Conservation (phyloP, 2,888 invertebrate genomes). For the Pandemis corylana region DNA sequence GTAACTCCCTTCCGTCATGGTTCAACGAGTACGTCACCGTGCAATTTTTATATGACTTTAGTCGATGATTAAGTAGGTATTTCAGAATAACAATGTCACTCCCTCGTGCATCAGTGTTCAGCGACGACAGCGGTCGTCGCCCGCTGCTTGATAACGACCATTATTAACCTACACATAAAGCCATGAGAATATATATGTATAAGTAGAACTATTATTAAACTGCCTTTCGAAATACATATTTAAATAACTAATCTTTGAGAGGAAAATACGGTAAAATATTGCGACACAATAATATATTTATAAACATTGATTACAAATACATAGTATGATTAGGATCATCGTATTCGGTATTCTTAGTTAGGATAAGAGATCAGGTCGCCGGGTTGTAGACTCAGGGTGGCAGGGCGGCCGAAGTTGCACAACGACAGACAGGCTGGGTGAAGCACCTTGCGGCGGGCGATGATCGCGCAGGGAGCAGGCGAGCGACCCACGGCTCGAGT, state of each 20-base stretch:
- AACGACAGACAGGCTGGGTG: constrained; percentile 58
- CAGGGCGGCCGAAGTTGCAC: background rate
- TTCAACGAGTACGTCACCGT: constrained; percentile 2
- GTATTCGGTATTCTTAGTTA: background rate
- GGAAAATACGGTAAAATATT: background rate
- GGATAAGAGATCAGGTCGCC: background rate
- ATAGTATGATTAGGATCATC: background rate
- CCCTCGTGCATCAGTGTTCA: constrained; percentile 42
- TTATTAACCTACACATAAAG: constrained; percentile 51
- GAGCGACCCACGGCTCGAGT: constrained; percentile 39
- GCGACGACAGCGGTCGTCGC: constrained; percentile 48
- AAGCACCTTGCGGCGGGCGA: constrained; percentile 56
- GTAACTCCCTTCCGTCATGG: background rate
- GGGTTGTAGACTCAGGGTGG: background rate
- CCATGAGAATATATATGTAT: constrained; percentile 35
- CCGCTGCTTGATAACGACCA: constrained; percentile 56
- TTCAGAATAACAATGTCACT: constrained; percentile 65
- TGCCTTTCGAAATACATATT: constrained; percentile 9
- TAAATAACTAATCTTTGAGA: background rate
- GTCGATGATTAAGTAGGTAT: background rate
- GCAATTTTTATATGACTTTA: background rate
- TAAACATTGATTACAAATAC: background rate
- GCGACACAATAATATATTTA: background rate
- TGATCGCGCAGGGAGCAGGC: constrained; percentile 20
- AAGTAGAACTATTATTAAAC: constrained; percentile 38